These are phyloP conservation scores for Drosophila macrospina DNA, from an alignment of 2,888 invertebrate genomes.

Conservation along the genomic window DNA sequence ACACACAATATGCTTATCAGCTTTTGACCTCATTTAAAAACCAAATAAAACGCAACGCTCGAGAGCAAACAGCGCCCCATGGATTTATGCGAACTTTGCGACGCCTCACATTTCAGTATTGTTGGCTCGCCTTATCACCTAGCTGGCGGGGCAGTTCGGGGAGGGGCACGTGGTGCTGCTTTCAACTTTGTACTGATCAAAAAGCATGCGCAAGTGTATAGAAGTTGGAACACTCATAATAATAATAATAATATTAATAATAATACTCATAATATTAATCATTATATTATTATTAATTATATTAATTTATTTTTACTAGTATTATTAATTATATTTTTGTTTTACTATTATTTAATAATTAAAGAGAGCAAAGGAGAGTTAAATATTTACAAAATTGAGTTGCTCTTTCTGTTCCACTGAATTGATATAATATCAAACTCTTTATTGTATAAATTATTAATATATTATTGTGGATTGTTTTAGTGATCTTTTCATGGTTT, in stretches of 20 bases:
- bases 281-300: neutral
- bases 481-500: too few species aligned
- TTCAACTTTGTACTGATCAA: slow-evolving; percentile 17
- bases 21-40: slow-evolving; percentile 81
- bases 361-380: too few species aligned
- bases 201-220: neutral
- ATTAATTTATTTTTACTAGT: too few species aligned
- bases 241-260: too few species aligned
- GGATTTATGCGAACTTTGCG: slow-evolving; percentile 70
- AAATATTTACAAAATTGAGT: too few species aligned
- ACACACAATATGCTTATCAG: slow-evolving; percentile 63
- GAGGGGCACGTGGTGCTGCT: neutral
- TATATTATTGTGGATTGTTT: too few species aligned
- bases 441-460: too few species aligned
- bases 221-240: neutral
- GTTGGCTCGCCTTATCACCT: slow-evolving; percentile 45
- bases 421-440: too few species aligned
- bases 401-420: too few species aligned
- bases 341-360: too few species aligned
- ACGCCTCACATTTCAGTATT: slow-evolving; percentile 45
- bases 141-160: neutral
- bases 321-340: too few species aligned
- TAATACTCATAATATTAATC: neutral
- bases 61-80: slow-evolving; percentile 63
- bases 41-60: slow-evolving; percentile 69